Evolutionary conservation across 53 echinoderm and acorn worm genomes (phyloP).

Genomic region (Temnopleurus reevesii): DNA sequence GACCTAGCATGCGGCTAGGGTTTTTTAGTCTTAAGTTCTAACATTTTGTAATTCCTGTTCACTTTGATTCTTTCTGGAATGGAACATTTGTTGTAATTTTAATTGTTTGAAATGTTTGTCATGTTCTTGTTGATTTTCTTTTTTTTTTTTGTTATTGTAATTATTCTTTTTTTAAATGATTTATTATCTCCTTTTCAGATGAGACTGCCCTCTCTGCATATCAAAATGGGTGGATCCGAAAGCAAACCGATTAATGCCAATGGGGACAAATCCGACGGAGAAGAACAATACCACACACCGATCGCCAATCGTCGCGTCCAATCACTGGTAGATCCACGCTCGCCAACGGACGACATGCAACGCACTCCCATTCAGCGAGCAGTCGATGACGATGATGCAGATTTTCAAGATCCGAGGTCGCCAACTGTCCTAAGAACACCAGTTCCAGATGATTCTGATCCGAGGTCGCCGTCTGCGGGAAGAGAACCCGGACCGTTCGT

Average conservation of each 20-base stretch:
- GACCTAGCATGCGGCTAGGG: too few relatives aligned
- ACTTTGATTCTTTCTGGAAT: too few relatives aligned
- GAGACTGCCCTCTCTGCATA: constrained; percentile 2
- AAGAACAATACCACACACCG: constrained; percentile 70
- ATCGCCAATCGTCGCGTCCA: constrained; percentile 62
- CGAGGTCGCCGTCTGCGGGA: constrained; percentile 85
- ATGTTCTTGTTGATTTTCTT: too few relatives aligned
- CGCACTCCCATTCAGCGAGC: constrained; percentile 82
- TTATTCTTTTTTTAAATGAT: too few relatives aligned
- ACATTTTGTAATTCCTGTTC: too few relatives aligned
- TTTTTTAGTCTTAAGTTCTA: too few relatives aligned
- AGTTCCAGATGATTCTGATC: constrained; percentile 74
- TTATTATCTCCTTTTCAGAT: not conserved
- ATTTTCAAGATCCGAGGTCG: constrained; percentile 79
- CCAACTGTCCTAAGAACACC: constrained; percentile 73
- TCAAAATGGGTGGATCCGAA: constrained; percentile 81
- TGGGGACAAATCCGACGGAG: constrained; percentile 34
- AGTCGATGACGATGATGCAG: not conserved
- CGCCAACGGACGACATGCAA: constrained; percentile 76
- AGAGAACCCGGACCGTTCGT: constrained; percentile 64
- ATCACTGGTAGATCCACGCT: constrained; percentile 81
- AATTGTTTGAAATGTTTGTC: too few relatives aligned
- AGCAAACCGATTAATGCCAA: constrained; percentile 61
- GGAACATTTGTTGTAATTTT: too few relatives aligned
- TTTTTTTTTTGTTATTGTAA: too few relatives aligned